phyloP scores from a whole-genome alignment of 2,797 vertebrate species.

The Xenentodon cancila region DNA sequence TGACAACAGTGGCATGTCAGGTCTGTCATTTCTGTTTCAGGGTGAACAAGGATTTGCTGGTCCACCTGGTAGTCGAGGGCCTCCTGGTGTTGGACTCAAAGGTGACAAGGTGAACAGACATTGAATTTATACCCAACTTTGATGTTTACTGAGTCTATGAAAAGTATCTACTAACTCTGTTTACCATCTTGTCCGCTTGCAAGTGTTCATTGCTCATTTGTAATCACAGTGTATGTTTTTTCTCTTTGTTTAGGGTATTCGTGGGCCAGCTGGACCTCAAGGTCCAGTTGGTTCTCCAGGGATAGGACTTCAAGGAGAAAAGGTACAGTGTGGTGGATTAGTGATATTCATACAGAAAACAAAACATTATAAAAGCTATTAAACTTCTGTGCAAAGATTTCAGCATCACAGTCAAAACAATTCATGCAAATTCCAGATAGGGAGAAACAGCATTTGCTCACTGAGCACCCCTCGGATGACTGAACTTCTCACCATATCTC shows the following conservation, averaged over 20 bases:
- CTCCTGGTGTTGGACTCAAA: conserved; percentile 80
- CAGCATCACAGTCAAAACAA: too few relatives aligned
- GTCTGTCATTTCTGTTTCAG: conserved; percentile 67
- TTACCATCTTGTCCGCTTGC: background rate
- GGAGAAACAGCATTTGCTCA: too few relatives aligned
- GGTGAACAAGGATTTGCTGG: conserved; percentile 87
- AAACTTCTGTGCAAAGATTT: too few relatives aligned
- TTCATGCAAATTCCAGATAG: too few relatives aligned
- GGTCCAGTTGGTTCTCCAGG: conserved; percentile 84
- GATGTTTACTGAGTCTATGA: too few relatives aligned
- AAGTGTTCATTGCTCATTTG: background rate
- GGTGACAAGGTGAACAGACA: conserved; percentile 85
- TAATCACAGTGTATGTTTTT: background rate
- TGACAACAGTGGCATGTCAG: background rate
- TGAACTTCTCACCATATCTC: too few relatives aligned
- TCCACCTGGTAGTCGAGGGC: conserved; percentile 77
- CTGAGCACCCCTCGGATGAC: too few relatives aligned
- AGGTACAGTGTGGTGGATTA: conserved; percentile 67
- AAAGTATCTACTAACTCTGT: background rate
- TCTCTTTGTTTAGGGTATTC: conserved; percentile 74
- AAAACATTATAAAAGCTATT: too few relatives aligned
- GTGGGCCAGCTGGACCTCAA: conserved; percentile 78
- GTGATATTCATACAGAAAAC: background rate
- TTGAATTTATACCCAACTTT: background rate
- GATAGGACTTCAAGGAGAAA: conserved; percentile 84